Conservation (phyloP, 2,113 vertebrate genomes). For the Ginglymostoma cirratum region DNA sequence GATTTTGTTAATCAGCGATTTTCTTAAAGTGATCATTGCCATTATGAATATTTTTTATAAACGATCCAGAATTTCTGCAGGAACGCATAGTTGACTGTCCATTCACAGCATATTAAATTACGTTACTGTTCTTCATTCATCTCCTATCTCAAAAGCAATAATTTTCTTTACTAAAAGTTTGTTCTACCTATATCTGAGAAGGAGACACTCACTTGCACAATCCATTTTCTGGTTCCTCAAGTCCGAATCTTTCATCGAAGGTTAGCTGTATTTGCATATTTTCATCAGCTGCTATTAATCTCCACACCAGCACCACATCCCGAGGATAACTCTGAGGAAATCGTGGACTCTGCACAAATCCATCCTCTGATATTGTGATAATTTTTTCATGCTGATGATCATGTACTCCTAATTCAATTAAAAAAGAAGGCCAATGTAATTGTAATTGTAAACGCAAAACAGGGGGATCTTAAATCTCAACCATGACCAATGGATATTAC, state of each 20-base stretch:
- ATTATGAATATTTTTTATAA: not conserved
- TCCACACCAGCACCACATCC: conserved; percentile 78
- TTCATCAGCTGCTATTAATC: conserved; percentile 71
- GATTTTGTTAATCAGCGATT: not conserved
- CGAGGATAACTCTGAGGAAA: conserved; percentile 87
- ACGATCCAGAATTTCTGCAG: not conserved
- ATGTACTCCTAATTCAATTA: conserved; percentile 71
- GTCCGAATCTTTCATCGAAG: conserved; percentile 88
- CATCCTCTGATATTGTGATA: conserved; percentile 77
- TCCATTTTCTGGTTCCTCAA: conserved; percentile 92
- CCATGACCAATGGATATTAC: not conserved
- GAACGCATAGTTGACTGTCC: not conserved
- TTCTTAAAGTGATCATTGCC: not conserved
- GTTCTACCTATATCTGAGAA: not conserved
- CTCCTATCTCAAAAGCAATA: not conserved
- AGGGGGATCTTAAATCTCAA: not conserved
- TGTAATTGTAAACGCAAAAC: conserved; percentile 1
- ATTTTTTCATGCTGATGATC: conserved; percentile 88
- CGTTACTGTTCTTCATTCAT: not conserved
- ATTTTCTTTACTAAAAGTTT: not conserved
- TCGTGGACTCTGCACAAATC: conserved; percentile 85
- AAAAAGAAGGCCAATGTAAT: not conserved
- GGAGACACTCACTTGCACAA: conserved; percentile 87
- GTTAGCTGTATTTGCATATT: conserved; percentile 83
- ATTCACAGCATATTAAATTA: not conserved